A percentile compares a stretch with the other conserved stretches of the same genome.
These are phyloP conservation scores for Amphiprion ocellaris DNA, from an alignment of 2,113 vertebrate genomes.

Conservation along the genomic window DNA sequence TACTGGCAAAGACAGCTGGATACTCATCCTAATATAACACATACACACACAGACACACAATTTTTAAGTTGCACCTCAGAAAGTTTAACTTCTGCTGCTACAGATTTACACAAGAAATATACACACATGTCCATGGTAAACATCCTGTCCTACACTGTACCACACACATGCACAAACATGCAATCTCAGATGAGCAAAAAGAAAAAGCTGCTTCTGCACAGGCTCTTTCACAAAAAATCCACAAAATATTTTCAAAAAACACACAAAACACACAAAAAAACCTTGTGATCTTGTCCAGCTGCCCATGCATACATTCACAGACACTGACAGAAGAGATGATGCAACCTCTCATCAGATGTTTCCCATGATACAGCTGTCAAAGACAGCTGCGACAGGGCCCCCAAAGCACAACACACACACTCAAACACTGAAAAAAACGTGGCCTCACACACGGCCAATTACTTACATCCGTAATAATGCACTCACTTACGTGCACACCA, in stretches of 20 bases:
- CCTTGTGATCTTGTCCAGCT: slow-evolving; percentile 41
- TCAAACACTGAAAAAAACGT: slow-evolving; percentile 12
- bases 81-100: not conserved
- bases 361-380: slow-evolving; percentile 77
- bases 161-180: slow-evolving; percentile 3
- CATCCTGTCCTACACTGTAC: slow-evolving; percentile 45
- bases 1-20: not conserved
- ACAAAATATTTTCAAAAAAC: not conserved
- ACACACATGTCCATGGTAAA: slow-evolving; percentile 48
- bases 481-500: not conserved
- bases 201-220: not conserved
- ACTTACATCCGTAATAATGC: slow-evolving; percentile 18
- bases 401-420: slow-evolving; percentile 53
- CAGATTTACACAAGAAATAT: slow-evolving; percentile 50
- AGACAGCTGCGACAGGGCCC: slow-evolving; percentile 73
- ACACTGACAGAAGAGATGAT: slow-evolving; percentile 60
- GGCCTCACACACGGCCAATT: slow-evolving; percentile 29
- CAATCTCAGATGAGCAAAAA: not conserved
- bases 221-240: not conserved
- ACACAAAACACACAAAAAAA: not conserved
- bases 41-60: not conserved
- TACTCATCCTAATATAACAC: not conserved
- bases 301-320: slow-evolving; percentile 11
- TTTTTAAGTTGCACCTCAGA: slow-evolving; percentile 6
- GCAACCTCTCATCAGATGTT: slow-evolving; percentile 79